Conservation (phyloP, 2,113 vertebrate genomes). For the Periophthalmodon schlosseri region DNA sequence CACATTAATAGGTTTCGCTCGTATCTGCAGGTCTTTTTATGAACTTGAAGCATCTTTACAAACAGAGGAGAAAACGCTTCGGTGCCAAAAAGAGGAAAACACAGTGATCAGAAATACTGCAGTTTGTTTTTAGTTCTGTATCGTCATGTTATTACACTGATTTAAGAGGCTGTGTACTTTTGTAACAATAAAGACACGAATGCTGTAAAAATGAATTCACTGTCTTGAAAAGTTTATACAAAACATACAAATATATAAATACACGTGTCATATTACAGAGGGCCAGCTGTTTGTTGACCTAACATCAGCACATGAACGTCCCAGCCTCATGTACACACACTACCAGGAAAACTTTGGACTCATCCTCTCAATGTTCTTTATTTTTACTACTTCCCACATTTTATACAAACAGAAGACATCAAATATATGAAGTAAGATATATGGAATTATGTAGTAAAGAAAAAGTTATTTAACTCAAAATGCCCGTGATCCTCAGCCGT, state of each 20-base stretch:
- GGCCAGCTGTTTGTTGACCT: not conserved
- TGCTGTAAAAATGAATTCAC: conserved; percentile 17
- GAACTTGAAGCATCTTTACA: conserved; percentile 91
- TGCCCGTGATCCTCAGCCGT: too few species aligned
- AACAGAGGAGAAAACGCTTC: conserved; percentile 86
- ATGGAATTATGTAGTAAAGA: too few species aligned
- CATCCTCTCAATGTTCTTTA: too few species aligned
- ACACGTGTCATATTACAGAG: conserved; percentile 30
- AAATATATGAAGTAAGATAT: too few species aligned
- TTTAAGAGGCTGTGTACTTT: conserved; percentile 1
- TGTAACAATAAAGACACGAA: conserved; percentile 21
- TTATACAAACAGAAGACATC: too few species aligned
- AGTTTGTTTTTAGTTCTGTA: too few species aligned
- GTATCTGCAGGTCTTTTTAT: conserved; percentile 79
- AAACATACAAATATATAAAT: conserved; percentile 26
- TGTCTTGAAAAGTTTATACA: conserved; percentile 24
- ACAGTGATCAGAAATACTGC: conserved; percentile 70
- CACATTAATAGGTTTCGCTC: not conserved
- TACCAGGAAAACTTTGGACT: too few species aligned
- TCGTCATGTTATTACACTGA: not conserved
- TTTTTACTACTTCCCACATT: too few species aligned
- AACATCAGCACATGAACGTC: not conserved
- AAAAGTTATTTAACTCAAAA: too few species aligned
- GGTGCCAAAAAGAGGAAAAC: conserved; percentile 85
- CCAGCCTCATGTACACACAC: not conserved